These are phyloP conservation scores for Calvadosia cruxmelitensis DNA, from an alignment of 30 jellyfish, hydroid and myxozoan genomes.

Conservation along the genomic window DNA sequence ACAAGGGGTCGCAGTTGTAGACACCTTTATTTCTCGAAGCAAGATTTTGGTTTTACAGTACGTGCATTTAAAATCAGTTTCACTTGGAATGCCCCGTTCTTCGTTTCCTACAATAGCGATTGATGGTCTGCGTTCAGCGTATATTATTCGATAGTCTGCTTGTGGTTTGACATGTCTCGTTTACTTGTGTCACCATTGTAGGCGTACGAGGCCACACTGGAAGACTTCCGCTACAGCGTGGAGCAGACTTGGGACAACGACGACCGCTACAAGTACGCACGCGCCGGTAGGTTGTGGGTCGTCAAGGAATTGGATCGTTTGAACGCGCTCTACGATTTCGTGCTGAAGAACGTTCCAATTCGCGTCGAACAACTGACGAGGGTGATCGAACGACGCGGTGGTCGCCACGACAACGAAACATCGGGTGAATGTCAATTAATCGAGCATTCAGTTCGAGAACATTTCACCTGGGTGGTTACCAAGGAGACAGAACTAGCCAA, in stretches of 20 bases:
- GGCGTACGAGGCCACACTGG: conserved; percentile 36
- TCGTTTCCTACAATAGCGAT: no score
- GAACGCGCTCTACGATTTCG: conserved; percentile 38
- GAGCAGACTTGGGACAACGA: conserved; percentile 21
- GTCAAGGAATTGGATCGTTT: conserved; percentile 29
- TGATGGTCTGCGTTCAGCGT: no score
- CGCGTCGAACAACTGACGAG: conserved; percentile 20
- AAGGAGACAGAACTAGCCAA: conserved; percentile 8
- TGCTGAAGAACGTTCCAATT: conserved; percentile 41
- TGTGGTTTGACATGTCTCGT: neutral
- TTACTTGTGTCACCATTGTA: neutral
- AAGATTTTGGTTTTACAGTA: no score
- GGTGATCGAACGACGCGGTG: conserved; percentile 1
- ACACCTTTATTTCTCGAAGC: no score
- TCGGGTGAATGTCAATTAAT: conserved; percentile 9
- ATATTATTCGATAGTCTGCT: neutral
- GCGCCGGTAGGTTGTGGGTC: conserved; percentile 44
- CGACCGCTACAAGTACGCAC: conserved; percentile 40
- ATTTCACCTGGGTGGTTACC: conserved; percentile 7
- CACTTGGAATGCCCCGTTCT: no score
- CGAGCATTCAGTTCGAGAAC: conserved; percentile 11
- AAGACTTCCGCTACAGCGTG: conserved; percentile 29
- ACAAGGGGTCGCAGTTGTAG: no score
- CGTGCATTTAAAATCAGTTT: no score
- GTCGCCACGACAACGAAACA: conserved; percentile 20